Conservation (phyloP, 2,113 vertebrate genomes). For the Nannobrachium achirus region DNA sequence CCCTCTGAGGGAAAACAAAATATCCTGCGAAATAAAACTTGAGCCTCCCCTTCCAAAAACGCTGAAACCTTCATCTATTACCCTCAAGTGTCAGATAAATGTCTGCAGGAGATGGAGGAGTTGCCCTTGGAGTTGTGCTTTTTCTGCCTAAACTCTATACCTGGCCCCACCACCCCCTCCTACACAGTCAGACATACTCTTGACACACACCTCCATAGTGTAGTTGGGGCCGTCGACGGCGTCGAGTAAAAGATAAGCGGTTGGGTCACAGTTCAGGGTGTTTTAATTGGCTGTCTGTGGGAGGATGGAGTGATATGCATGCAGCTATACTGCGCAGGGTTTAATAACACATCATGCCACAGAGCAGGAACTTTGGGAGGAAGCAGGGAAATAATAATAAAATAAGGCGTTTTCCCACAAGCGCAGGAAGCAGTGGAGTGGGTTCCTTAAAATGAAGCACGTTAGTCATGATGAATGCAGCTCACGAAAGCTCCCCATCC, state of each 20-base stretch:
- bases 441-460: constrained; percentile 7
- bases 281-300: constrained; percentile 60
- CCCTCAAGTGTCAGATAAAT: constrained; percentile 71
- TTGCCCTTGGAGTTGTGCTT: constrained; percentile 65
- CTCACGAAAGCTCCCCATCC: constrained; percentile 53
- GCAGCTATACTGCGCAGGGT: constrained; percentile 40
- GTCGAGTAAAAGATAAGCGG: constrained; percentile 38
- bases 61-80: constrained; percentile 73
- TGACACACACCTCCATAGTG: constrained; percentile 21
- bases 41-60: constrained; percentile 64
- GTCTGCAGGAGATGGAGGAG: constrained; percentile 66
- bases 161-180: constrained; percentile 12
- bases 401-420: constrained; percentile 9
- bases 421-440: constrained; percentile 31
- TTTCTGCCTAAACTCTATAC: constrained; percentile 50
- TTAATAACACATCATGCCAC: not conserved
- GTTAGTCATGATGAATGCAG: constrained; percentile 62
- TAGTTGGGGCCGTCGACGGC: constrained; percentile 43
- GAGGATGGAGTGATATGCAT: constrained; percentile 59
- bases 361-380: constrained; percentile 1
- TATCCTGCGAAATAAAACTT: constrained; percentile 76
- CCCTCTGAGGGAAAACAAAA: constrained; percentile 71
- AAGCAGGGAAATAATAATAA: not conserved
- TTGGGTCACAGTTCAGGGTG: constrained; percentile 31
- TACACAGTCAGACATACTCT: not conserved